Base-by-base conservation (phyloP, 1,140 invertebrate genomes). In the Pectinophora gossypiella region DNA sequence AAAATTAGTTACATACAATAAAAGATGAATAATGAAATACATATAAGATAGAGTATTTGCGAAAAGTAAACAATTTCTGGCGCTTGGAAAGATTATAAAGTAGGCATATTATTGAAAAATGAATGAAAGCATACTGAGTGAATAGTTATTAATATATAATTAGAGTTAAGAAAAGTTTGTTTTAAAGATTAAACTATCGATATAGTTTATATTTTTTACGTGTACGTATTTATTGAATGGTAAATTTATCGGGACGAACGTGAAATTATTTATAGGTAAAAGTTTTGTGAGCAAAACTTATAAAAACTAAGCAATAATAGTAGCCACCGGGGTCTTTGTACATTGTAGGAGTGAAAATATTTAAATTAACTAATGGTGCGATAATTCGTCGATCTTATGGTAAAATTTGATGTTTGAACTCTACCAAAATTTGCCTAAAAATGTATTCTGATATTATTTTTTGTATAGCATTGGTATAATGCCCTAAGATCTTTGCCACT, bases 151-250 rank as follows among this genome's bases (percentile, higher is more conserved):
- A 87, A 87, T 87, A 87, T 87, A 87, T 87, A 85, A 85, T 84
- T 85, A 87, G 84, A 27, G 50, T 44, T 72, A 76, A 87, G 73
- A 40, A 63, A 87, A 84, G 81, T 87, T 87, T 85, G 81, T 87
- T 87, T 87, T 85, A 85, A 87, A 85, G 78, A 85, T 87, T 84
- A 85, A 87, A 87, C 84, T 87, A 85, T 87, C 83, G 75, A 87
- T 83, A 87, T 87, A 87, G 84, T 87, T 87, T 87, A 87, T 87
- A 87, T 87, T 87, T 87, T 87, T 87, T 87, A 87, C 84, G 79
- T 87, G 78, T 87, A 85, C 78, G 80, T 85, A 87, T 87, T 87
- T 87, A 87, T 87, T 87, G 81, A 85, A 87, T 78, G 81, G 81
- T 87, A 87, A 87, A 84, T 84, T 87, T 87, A 87, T 87, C 79